Evolutionary conservation across 2,888 invertebrate genomes (phyloP).

Genomic region (Ceriagrion tenellum): DNA sequence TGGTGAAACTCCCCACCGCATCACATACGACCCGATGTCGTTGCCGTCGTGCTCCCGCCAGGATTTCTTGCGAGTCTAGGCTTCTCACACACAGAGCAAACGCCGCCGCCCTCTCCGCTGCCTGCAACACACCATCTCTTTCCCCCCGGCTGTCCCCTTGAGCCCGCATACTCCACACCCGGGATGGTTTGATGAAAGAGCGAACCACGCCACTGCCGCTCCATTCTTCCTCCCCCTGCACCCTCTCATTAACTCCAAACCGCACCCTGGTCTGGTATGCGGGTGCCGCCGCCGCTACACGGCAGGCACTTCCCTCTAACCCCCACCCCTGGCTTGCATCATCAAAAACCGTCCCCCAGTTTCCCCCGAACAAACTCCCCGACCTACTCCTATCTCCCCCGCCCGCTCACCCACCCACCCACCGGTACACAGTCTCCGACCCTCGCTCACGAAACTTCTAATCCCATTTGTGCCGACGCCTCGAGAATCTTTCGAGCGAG

Average conservation of each 20-base stretch:
- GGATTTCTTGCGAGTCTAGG: neutral
- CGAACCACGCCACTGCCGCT: neutral
- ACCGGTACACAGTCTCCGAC: neutral
- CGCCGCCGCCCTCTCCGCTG: neutral
- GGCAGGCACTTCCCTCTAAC: neutral
- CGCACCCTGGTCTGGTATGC: constrained; percentile 35
- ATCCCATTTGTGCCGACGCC: neutral
- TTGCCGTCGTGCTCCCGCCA: neutral
- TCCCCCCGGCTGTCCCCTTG: neutral
- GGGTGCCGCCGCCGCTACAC: neutral
- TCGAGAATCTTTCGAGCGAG: neutral
- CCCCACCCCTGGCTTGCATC: no score
- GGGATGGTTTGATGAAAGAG: neutral
- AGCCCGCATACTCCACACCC: constrained; percentile 28
- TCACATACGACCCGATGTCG: no score
- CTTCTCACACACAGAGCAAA: neutral
- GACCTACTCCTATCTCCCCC: neutral
- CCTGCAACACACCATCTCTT: neutral
- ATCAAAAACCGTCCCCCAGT: neutral
- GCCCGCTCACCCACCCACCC: neutral
- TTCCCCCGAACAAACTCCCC: neutral
- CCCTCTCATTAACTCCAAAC: constrained; percentile 48
- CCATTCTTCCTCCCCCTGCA: neutral
- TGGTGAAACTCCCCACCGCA: no score
- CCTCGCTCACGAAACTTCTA: neutral